Base-by-base conservation (phyloP, 1,140 invertebrate genomes). In the Argopecten irradians region DNA sequence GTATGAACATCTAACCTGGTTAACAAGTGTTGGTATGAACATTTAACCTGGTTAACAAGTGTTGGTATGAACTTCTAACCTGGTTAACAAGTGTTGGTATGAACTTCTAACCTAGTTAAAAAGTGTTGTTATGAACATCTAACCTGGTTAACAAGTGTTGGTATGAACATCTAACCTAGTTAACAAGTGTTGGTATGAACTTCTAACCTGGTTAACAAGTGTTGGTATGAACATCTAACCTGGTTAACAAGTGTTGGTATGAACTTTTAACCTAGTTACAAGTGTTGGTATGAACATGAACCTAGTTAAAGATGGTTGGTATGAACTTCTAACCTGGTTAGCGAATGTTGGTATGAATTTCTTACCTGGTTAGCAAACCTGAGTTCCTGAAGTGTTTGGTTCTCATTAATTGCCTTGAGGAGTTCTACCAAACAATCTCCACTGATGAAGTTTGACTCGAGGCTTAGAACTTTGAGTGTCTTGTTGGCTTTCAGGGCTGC, bases 381-480 rank as follows among this genome's bases (percentile, higher is more conserved):
- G 94, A 99, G 98, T 96, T 99, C 98, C 96, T 98, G 97, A 55
- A 99, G 97, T 86, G 97, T 97, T 94, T 98, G 97, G 92, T 98
- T 98, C 92, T 97, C 97, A 89, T 99, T 97, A 92, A 99, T 96
- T 82, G 98, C 97, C 95, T 97, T 97, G 82, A 99, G 97, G 83
- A 99, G 96, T 95, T 97, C 97, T 87, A 98, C 97, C 93, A 99
- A 97, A 85, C 97, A 97, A 43, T 94, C 94, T 96, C 96, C 93
- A 97, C 98, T 96, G 94, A 99, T 97, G 95, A 98, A 98, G 96
- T 99, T 99, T 86, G 98, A 99, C 97, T 99, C 98, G 91, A 99
- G 97, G 95, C 99, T 99, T 93, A 99, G 96, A 93, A 98, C 97
- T 95, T 97, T 97, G 91, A 99, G 96, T 86, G 97, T 97, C 94